Evolutionary conservation across 1,140 invertebrate genomes (phyloP).

Genomic region (Whitmania pigra): DNA sequence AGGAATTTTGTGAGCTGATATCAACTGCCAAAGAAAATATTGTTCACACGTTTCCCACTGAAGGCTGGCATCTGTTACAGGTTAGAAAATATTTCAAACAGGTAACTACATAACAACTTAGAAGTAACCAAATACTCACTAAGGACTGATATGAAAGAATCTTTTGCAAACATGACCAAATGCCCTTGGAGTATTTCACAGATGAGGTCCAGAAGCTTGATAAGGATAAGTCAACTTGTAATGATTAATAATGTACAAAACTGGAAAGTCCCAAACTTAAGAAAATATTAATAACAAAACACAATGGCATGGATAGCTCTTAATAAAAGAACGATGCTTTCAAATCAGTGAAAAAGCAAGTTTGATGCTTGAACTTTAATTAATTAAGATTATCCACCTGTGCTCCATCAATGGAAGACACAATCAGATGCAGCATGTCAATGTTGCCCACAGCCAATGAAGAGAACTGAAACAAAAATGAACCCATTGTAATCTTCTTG

Average conservation of each 20-base stretch:
- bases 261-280: neutral
- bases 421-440: conserved; percentile 68
- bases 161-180: conserved; percentile 46
- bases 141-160: conserved; percentile 44
- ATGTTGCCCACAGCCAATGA: conserved; percentile 69
- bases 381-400: conserved; percentile 44
- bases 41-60: conserved; percentile 94
- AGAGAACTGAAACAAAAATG: conserved; percentile 56
- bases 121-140: conserved; percentile 40
- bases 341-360: too few relatives aligned
- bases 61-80: conserved; percentile 62
- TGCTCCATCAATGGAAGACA: conserved; percentile 70
- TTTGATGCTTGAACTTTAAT: neutral
- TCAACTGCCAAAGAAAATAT: conserved; percentile 85
- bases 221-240: conserved; percentile 12
- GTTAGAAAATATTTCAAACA: conserved; percentile 17
- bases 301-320: neutral
- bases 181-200: conserved; percentile 79
- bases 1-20: conserved; percentile 79
- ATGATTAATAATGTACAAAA: neutral
- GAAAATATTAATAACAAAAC: neutral
- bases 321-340: neutral
- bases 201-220: conserved; percentile 64
- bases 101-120: neutral
- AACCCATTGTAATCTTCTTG: neutral